Evolutionary conservation across 2,888 invertebrate genomes (phyloP).

Genomic region (Micropterix aruncella): DNA sequence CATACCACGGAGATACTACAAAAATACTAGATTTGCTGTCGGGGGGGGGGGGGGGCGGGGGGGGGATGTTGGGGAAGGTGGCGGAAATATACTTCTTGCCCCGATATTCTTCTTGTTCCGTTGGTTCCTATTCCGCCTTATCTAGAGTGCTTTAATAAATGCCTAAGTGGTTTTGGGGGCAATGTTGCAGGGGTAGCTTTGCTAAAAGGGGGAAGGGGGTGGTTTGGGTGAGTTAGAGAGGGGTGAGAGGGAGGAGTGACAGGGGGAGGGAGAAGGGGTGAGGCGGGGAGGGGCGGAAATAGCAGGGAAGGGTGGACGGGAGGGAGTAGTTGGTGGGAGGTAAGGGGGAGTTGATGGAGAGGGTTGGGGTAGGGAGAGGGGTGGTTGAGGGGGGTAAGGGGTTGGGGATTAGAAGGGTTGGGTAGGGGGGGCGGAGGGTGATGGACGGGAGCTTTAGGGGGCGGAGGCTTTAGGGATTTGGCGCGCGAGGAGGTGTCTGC

Average conservation of each 20-base stretch:
- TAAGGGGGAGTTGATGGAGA: not conserved
- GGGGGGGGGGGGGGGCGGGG: no score
- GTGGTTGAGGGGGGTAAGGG: not conserved
- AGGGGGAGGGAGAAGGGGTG: not conserved
- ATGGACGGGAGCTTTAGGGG: not conserved
- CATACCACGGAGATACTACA: no score
- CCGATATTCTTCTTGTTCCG: no score
- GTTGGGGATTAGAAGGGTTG: not conserved
- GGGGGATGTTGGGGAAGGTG: no score
- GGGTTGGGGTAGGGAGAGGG: not conserved
- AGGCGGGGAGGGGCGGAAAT: not conserved
- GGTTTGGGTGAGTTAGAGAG: not conserved
- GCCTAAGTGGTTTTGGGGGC: not conserved
- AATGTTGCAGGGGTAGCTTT: not conserved
- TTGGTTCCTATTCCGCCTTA: no score
- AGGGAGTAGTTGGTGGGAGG: not conserved
- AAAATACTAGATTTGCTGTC: no score
- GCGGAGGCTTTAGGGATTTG: not conserved
- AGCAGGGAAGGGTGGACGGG: not conserved
- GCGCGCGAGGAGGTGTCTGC: no score
- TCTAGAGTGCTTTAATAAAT: no score
- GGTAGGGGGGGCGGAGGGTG: not conserved
- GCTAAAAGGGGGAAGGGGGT: not conserved
- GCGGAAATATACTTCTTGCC: no score
- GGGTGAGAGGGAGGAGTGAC: conserved; percentile 1